Evolutionary conservation across 2,888 invertebrate genomes (phyloP).

Genomic region (Phorcus lineatus): DNA sequence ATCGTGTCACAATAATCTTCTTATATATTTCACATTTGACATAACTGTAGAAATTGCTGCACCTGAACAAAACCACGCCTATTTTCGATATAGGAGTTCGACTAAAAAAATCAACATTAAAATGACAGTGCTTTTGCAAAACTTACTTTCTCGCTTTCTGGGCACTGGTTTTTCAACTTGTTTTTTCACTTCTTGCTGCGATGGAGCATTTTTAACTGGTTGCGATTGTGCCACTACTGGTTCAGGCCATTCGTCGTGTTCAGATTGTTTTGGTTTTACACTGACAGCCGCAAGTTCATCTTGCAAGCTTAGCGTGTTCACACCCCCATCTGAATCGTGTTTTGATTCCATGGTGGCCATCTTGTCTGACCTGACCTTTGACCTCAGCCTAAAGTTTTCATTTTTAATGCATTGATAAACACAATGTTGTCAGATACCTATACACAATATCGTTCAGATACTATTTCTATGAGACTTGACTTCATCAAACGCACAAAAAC

Average conservation of each 20-base stretch:
- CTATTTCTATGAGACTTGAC: too few species aligned
- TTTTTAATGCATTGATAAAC: too few species aligned
- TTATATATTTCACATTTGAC: too few species aligned
- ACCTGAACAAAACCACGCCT: too few species aligned
- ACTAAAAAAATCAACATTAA: too few species aligned
- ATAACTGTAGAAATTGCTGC: too few species aligned
- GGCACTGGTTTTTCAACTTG: not conserved
- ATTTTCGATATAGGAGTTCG: too few species aligned
- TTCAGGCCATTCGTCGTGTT: slow-evolving; percentile 31
- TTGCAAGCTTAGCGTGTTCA: slow-evolving; percentile 27
- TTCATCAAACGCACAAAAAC: too few species aligned
- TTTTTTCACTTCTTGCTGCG: not conserved
- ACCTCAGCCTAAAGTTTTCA: not conserved
- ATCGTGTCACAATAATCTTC: too few species aligned
- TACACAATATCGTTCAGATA: too few species aligned
- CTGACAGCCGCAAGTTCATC: slow-evolving; percentile 18
- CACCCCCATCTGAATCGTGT: slow-evolving; percentile 39
- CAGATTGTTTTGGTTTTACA: not conserved
- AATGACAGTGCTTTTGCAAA: not conserved
- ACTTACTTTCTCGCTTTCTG: not conserved
- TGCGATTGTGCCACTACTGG: slow-evolving; percentile 26
- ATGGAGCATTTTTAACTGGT: not conserved
- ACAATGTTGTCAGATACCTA: too few species aligned
- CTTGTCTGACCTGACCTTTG: slow-evolving; percentile 33
- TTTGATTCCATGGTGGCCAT: slow-evolving; percentile 56